These are phyloP conservation scores for Isichthys henryi DNA, from an alignment of 2,113 vertebrate species.

Conservation along the genomic window DNA sequence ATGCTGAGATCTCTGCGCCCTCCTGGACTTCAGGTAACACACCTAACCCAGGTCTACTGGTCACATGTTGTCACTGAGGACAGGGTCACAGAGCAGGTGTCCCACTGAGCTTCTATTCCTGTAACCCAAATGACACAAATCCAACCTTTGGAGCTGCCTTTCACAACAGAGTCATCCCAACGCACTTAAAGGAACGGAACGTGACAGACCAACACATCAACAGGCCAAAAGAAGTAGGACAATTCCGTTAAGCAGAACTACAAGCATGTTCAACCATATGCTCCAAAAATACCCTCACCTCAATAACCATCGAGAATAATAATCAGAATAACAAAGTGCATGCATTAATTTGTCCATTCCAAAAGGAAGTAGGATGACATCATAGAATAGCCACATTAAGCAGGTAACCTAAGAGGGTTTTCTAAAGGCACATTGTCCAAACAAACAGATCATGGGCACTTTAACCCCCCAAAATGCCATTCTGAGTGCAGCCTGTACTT, in stretches of 20 bases:
- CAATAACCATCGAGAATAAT: background rate
- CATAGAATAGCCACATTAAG: background rate
- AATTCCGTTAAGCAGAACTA: background rate
- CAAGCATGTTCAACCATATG: background rate
- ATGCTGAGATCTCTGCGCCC: background rate
- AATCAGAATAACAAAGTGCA: background rate
- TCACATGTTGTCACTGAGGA: background rate
- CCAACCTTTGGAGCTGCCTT: background rate
- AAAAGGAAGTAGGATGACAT: background rate
- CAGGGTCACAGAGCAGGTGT: background rate
- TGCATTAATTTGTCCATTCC: background rate
- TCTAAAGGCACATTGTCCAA: background rate
- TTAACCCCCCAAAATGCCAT: background rate
- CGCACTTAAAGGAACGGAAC: background rate
- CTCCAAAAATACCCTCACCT: background rate
- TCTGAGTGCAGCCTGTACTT: background rate
- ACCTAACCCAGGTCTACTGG: background rate
- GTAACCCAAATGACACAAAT: background rate
- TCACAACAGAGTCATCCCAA: no score
- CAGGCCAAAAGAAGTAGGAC: background rate
- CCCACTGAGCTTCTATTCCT: background rate
- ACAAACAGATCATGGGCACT: background rate
- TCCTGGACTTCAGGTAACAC: background rate
- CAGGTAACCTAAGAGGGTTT: background rate
- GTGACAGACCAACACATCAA: background rate